These are phyloP conservation scores for Seriola rivoliana DNA, from an alignment of 2,113 vertebrate species.

Conservation along the genomic window DNA sequence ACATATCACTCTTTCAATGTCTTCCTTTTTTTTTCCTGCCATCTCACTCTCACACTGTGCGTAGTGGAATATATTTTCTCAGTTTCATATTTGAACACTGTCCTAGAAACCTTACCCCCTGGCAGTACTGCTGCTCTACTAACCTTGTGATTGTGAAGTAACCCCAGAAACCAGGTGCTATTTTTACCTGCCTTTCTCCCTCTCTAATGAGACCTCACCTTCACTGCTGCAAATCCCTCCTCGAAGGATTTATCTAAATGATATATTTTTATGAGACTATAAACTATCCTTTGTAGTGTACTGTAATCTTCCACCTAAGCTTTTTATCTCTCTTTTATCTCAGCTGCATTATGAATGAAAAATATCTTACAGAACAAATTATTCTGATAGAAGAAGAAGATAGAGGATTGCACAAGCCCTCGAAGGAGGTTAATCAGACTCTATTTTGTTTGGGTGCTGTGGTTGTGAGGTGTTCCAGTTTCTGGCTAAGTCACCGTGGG, in stretches of 20 bases:
- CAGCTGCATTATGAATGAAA: background rate
- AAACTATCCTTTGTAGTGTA: background rate
- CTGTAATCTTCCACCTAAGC: background rate
- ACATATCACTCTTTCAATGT: background rate
- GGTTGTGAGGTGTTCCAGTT: background rate
- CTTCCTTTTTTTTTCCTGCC: background rate
- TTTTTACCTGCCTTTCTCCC: constrained; percentile 39
- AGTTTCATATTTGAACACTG: constrained; percentile 32
- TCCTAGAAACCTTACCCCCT: constrained; percentile 56
- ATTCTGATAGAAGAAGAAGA: too few relatives aligned
- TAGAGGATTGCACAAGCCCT: too few relatives aligned
- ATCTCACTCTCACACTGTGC: constrained; percentile 1
- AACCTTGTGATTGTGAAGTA: constrained; percentile 57
- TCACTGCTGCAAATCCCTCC: constrained; percentile 16
- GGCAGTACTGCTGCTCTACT: constrained; percentile 52
- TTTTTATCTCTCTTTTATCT: background rate
- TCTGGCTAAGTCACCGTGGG: too few relatives aligned
- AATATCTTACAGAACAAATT: background rate
- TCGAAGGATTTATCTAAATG: background rate
- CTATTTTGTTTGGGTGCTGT: background rate
- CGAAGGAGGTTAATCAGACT: too few relatives aligned
- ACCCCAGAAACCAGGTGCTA: constrained; percentile 55
- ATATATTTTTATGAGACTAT: background rate
- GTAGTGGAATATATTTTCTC: constrained; percentile 13
- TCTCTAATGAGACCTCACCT: constrained; percentile 39